phyloP scores from a whole-genome alignment of 2,797 vertebrate genomes.

The Geotrypetes seraphini region DNA sequence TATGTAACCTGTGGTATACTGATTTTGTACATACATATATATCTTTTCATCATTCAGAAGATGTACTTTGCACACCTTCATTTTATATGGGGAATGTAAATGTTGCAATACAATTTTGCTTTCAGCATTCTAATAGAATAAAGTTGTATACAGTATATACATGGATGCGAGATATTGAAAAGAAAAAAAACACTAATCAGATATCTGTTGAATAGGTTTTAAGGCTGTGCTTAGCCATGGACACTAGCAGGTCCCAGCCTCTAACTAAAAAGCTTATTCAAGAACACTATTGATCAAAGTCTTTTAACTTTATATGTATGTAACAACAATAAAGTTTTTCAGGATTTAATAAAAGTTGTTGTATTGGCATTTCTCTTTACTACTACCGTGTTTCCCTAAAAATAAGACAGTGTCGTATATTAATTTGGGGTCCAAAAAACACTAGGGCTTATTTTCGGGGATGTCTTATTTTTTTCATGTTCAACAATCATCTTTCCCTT shows the following conservation, averaged over 20 bases:
- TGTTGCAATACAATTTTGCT: constrained; percentile 39
- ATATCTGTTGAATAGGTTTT: constrained; percentile 25
- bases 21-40: constrained; percentile 58
- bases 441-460: no score
- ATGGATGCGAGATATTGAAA: constrained; percentile 34
- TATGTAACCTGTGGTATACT: constrained; percentile 54
- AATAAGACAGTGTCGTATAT: no score
- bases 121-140: constrained; percentile 34
- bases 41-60: constrained; percentile 62
- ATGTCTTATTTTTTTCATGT: no score
- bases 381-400: no score
- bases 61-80: constrained; percentile 39
- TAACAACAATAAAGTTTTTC: constrained; percentile 58
- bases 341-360: constrained; percentile 46
- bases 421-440: no score
- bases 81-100: constrained; percentile 55
- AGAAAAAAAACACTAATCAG: constrained; percentile 52
- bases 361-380: no score
- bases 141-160: constrained; percentile 36
- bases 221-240: constrained; percentile 38
- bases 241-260: constrained; percentile 38
- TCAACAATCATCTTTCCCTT: no score
- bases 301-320: constrained; percentile 52
- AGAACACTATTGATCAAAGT: constrained; percentile 51
- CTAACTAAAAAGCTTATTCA: constrained; percentile 39